Evolutionary conservation across 2,113 vertebrate genomes (phyloP).

Genomic region (Isichthys henryi): DNA sequence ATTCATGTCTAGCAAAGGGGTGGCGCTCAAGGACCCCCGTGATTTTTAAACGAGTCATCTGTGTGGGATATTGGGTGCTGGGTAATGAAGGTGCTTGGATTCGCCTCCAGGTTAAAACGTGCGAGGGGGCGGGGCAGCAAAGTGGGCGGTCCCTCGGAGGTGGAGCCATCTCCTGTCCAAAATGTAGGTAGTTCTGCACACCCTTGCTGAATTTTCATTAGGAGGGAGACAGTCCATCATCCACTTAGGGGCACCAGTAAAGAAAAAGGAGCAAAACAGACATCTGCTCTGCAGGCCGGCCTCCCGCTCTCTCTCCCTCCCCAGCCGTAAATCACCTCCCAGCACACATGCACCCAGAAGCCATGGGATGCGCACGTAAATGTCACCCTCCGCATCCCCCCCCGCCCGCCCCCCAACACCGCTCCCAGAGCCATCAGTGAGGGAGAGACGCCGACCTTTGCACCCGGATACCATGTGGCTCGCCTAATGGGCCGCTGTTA

Average conservation of each 20-base stretch:
- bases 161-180: not conserved
- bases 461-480: not conserved
- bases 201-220: not conserved
- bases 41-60: not conserved
- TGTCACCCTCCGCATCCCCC: not conserved
- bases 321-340: slow-evolving; percentile 3
- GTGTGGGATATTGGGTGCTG: not conserved
- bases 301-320: slow-evolving; percentile 9
- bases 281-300: slow-evolving; percentile 35
- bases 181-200: too few species aligned
- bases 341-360: not conserved
- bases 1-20: not conserved
- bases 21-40: not conserved
- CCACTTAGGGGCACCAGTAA: not conserved
- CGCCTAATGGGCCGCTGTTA: slow-evolving; percentile 23
- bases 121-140: not conserved
- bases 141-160: not conserved
- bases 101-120: not conserved
- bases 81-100: not conserved
- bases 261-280: slow-evolving; percentile 20
- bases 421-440: not conserved
- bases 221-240: not conserved
- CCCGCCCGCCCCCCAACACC: not conserved
- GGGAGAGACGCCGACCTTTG: slow-evolving; percentile 2
- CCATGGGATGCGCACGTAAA: not conserved